Conservation (phyloP, 2,113 vertebrate genomes). For the Nerophis ophidion region DNA sequence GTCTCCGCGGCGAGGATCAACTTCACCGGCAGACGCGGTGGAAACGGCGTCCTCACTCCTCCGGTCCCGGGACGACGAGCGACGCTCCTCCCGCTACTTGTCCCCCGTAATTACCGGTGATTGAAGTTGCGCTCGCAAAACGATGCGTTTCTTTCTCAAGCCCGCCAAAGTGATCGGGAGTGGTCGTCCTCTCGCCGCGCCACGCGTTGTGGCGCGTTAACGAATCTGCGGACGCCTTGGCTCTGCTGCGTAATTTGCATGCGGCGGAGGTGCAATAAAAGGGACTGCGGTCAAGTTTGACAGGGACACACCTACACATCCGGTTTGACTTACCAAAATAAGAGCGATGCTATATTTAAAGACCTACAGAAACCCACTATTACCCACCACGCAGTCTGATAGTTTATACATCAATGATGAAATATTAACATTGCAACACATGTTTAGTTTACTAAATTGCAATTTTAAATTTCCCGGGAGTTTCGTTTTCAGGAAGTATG, state of each 20-base stretch:
- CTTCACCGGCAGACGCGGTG: constrained; percentile 2
- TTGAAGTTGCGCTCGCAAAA: constrained; percentile 29
- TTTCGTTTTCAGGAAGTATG: too few relatives aligned
- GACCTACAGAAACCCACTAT: too few relatives aligned
- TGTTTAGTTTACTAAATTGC: too few relatives aligned
- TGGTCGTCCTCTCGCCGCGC: constrained; percentile 34
- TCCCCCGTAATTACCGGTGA: constrained; percentile 9
- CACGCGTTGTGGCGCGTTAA: constrained; percentile 43
- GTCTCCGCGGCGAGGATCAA: constrained; percentile 3
- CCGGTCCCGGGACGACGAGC: constrained; percentile 46
- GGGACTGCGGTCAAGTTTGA: not conserved
- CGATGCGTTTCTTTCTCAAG: not conserved
- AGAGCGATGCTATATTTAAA: not conserved
- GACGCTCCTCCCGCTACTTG: not conserved
- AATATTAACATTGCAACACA: too few relatives aligned
- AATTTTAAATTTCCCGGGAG: too few relatives aligned
- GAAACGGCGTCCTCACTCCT: not conserved
- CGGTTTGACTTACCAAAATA: constrained; percentile 24
- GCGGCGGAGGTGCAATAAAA: constrained; percentile 46
- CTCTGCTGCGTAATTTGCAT: constrained; percentile 54
- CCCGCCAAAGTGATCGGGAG: not conserved
- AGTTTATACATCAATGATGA: too few relatives aligned
- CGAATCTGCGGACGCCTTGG: constrained; percentile 41
- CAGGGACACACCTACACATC: not conserved
- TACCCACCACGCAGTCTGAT: too few relatives aligned